Conservation (phyloP, 2,888 invertebrate species). For the Hyppa rectilinea region DNA sequence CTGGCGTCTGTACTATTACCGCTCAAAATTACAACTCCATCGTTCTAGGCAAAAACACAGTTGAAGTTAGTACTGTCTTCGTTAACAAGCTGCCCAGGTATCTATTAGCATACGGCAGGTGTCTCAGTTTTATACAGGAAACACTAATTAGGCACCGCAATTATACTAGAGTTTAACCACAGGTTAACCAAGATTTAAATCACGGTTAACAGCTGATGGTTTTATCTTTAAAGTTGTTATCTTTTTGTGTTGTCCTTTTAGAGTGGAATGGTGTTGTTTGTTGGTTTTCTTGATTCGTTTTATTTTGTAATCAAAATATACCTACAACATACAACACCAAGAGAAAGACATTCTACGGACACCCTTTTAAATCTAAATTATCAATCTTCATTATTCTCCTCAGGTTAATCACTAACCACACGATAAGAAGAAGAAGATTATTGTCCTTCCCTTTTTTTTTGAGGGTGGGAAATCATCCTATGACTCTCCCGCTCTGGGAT, state of each 20-base stretch:
- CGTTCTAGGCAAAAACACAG: constrained; percentile 4
- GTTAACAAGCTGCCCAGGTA: constrained; percentile 36
- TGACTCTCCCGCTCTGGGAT: too few species aligned
- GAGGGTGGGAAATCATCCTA: too few species aligned
- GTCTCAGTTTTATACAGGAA: constrained; percentile 53
- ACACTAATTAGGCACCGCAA: constrained; percentile 54
- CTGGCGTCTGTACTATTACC: too few species aligned
- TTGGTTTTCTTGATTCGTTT: constrained; percentile 2
- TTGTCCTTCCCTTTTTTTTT: too few species aligned
- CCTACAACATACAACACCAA: too few species aligned
- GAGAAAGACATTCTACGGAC: too few species aligned
- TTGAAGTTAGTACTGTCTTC: constrained; percentile 3
- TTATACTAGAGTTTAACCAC: constrained; percentile 40
- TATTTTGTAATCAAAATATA: too few species aligned
- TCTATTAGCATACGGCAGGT: constrained; percentile 57
- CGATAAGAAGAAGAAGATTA: too few species aligned
- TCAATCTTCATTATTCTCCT: too few species aligned
- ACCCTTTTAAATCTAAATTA: too few species aligned
- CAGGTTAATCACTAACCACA: too few species aligned
- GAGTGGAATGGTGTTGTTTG: background rate
- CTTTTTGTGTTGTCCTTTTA: background rate
- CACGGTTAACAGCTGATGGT: constrained; percentile 20
- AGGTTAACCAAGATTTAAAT: constrained; percentile 31
- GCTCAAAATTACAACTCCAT: too few species aligned
- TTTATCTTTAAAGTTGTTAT: constrained; percentile 10